Percentiles rank a stretch among this genome's conserved stretches.
Conservation (phyloP, 1,140 invertebrate species). For the Nylanderia fulva region DNA sequence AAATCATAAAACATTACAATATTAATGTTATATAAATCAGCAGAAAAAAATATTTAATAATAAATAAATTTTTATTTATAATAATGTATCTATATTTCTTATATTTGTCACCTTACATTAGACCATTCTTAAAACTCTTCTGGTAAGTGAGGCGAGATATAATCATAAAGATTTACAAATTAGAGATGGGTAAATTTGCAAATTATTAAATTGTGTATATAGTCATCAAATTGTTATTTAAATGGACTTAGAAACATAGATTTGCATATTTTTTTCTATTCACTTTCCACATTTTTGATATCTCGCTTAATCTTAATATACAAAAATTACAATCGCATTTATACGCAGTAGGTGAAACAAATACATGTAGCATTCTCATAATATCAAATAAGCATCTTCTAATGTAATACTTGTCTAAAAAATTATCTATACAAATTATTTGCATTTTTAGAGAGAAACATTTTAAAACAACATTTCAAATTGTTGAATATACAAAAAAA, state of each 20-base stretch:
- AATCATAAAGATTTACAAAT: slow-evolving; percentile 14
- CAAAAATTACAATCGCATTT: slow-evolving; percentile 28
- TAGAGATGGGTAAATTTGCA: not conserved
- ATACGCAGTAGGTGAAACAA: slow-evolving; percentile 15
- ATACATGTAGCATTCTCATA: slow-evolving; percentile 29
- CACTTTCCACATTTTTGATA: slow-evolving; percentile 21
- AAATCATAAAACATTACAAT: not conserved
- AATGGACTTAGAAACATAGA: not conserved
- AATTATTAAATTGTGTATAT: not conserved
- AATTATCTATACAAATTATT: not conserved
- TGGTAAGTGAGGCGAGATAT: not conserved
- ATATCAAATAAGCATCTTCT: not conserved
- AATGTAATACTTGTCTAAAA: slow-evolving; percentile 20
- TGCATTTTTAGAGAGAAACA: slow-evolving; percentile 29
- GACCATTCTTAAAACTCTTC: slow-evolving; percentile 51
- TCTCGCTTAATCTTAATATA: slow-evolving; percentile 15
- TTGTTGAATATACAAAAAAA: not conserved
- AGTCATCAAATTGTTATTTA: not conserved
- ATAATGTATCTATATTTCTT: not conserved
- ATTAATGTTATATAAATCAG: not conserved
- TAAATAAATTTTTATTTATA: not conserved
- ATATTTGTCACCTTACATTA: slow-evolving; percentile 50
- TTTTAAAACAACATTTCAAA: not conserved
- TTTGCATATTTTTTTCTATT: not conserved
- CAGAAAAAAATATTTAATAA: not conserved